Percentiles rank a stretch among this genome's conserved stretches.
These are phyloP conservation scores for Eupithecia vulgata DNA, from an alignment of 2,888 invertebrate species.

Conservation along the genomic window DNA sequence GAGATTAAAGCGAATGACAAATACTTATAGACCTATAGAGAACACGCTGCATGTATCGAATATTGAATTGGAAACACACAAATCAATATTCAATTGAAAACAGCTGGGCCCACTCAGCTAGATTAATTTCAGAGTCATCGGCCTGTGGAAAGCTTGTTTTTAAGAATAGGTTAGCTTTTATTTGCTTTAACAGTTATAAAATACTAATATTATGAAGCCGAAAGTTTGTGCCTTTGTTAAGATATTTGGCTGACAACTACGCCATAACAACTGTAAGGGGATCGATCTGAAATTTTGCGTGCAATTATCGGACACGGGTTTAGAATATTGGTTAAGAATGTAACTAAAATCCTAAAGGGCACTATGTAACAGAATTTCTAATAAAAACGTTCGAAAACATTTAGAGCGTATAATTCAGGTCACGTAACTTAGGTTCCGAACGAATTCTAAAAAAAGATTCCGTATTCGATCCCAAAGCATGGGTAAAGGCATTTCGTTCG, in stretches of 20 bases:
- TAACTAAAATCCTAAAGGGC: not conserved
- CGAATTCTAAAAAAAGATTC: constrained; percentile 16
- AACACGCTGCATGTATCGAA: constrained; percentile 12
- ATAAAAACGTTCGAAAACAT: not conserved
- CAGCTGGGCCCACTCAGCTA: constrained; percentile 21
- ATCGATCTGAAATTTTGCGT: too few relatives aligned
- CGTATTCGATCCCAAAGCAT: constrained; percentile 7
- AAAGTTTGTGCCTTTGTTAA: too few relatives aligned
- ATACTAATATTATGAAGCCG: too few relatives aligned
- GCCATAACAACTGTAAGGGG: too few relatives aligned
- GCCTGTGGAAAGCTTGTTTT: constrained; percentile 21
- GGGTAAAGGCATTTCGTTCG: constrained; percentile 6
- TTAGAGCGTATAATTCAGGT: constrained; percentile 4
- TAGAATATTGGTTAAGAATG: too few relatives aligned
- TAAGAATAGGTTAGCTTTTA: constrained; percentile 12
- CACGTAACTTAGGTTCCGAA: constrained; percentile 10
- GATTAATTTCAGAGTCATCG: constrained; percentile 24
- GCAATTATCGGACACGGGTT: too few relatives aligned
- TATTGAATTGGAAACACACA: constrained; percentile 20
- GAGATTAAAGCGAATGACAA: constrained; percentile 19
- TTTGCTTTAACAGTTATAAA: constrained; percentile 1
- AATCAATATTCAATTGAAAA: constrained; percentile 25
- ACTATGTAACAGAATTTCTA: not conserved
- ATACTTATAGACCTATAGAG: constrained; percentile 24
- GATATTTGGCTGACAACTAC: too few relatives aligned